These are phyloP conservation scores for Sthenelais limicola DNA, from an alignment of 2,888 invertebrate species.

Conservation along the genomic window DNA sequence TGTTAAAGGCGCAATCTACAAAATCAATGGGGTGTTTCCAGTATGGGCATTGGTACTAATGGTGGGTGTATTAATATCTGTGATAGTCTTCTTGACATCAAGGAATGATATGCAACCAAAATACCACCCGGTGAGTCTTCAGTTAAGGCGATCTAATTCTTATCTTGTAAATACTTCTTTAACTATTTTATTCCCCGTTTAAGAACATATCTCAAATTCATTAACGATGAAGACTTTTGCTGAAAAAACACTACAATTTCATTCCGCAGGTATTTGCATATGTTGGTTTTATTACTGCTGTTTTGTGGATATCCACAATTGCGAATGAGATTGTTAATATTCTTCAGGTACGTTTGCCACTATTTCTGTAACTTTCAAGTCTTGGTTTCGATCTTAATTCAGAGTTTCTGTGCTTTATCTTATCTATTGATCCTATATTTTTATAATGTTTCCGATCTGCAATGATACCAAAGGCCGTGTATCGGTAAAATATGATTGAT, in stretches of 20 bases:
- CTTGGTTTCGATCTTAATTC: too few relatives aligned
- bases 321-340: constrained; percentile 78
- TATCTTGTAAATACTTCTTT: too few relatives aligned
- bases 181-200: too few relatives aligned
- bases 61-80: constrained; percentile 59
- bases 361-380: not conserved
- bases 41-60: constrained; percentile 64
- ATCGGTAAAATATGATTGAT: too few relatives aligned
- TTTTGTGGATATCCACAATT: constrained; percentile 77
- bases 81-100: constrained; percentile 68
- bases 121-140: constrained; percentile 70
- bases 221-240: too few relatives aligned
- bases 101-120: constrained; percentile 65
- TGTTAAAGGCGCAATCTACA: constrained; percentile 45
- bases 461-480: too few relatives aligned
- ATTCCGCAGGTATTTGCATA: constrained; percentile 74
- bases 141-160: too few relatives aligned
- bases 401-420: too few relatives aligned
- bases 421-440: too few relatives aligned
- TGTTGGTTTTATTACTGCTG: constrained; percentile 76
- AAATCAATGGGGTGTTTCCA: constrained; percentile 61
- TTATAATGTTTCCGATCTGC: too few relatives aligned
- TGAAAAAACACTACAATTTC: too few relatives aligned
- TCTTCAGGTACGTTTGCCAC: constrained; percentile 63
- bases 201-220: too few relatives aligned